Percentiles rank a stretch among this genome's conserved stretches.
Conservation (phyloP, 2,888 invertebrate species). For the Epicampocera succincta region DNA sequence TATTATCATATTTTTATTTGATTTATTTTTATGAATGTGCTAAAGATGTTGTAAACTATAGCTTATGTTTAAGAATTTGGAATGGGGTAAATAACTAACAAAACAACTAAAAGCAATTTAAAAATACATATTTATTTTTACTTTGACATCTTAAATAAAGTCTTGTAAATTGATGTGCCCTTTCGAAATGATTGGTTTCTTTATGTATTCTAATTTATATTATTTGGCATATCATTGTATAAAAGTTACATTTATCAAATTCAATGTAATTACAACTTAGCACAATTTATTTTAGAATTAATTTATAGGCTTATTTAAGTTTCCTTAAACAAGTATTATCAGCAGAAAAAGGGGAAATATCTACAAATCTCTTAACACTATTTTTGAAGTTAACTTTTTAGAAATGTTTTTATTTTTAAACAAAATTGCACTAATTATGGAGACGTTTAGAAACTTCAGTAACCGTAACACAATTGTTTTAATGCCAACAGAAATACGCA, state of each 20-base stretch:
- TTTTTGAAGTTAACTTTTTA: neutral
- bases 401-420: neutral
- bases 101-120: conserved; percentile 9
- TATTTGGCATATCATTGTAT: conserved; percentile 59
- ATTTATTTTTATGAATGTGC: conserved; percentile 29
- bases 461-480: too few relatives aligned
- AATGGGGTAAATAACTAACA: conserved; percentile 58
- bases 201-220: conserved; percentile 35
- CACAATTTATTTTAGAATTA: conserved; percentile 57
- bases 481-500: too few relatives aligned
- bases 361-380: neutral
- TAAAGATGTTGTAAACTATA: conserved; percentile 38
- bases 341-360: neutral
- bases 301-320: conserved; percentile 39
- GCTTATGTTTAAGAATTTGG: conserved; percentile 45
- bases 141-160: conserved; percentile 15
- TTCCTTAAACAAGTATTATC: neutral
- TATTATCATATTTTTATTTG: conserved; percentile 4
- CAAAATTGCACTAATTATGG: neutral
- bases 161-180: conserved; percentile 31
- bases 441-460: too few relatives aligned
- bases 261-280: conserved; percentile 51
- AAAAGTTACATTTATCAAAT: conserved; percentile 40
- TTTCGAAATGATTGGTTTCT: conserved; percentile 26
- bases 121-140: neutral